These are phyloP conservation scores for Minunthozetes semirufus DNA, from an alignment of 2,888 invertebrate species.

Conservation along the genomic window DNA sequence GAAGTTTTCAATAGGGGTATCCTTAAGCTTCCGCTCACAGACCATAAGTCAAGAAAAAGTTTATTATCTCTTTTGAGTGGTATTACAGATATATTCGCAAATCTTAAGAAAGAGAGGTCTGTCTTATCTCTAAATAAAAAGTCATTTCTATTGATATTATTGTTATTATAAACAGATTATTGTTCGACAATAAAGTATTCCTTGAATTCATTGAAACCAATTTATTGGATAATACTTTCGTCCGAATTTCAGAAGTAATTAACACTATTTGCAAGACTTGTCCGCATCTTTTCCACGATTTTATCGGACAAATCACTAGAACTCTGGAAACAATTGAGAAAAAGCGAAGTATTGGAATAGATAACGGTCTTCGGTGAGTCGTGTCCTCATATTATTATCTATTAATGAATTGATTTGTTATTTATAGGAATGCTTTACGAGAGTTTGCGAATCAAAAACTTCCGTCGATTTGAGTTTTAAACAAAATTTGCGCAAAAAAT, in stretches of 20 bases:
- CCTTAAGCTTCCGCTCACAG: too few species aligned
- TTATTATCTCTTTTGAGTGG: too few species aligned
- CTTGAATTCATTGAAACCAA: background rate
- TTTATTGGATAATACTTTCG: background rate
- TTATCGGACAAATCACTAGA: slow-evolving; percentile 7
- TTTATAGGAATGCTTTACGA: background rate
- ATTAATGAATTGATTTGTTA: background rate
- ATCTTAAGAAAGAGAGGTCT: background rate
- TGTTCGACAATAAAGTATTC: slow-evolving; percentile 6
- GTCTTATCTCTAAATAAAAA: background rate
- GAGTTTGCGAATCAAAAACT: background rate
- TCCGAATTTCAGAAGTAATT: background rate
- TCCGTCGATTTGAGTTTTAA: background rate
- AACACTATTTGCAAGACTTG: background rate
- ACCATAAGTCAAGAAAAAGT: too few species aligned
- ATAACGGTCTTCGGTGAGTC: background rate
- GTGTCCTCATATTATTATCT: background rate
- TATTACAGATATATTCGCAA: too few species aligned
- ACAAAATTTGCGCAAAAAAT: slow-evolving; percentile 2
- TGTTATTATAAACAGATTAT: background rate
- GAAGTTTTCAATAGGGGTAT: background rate
- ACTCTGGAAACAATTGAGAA: slow-evolving; percentile 6
- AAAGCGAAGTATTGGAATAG: background rate
- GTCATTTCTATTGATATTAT: background rate
- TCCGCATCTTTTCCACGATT: background rate